Percentiles rank a stretch among this genome's conserved stretches.
Conservation (phyloP, 1,140 invertebrate genomes). For the Mercenaria mercenaria region DNA sequence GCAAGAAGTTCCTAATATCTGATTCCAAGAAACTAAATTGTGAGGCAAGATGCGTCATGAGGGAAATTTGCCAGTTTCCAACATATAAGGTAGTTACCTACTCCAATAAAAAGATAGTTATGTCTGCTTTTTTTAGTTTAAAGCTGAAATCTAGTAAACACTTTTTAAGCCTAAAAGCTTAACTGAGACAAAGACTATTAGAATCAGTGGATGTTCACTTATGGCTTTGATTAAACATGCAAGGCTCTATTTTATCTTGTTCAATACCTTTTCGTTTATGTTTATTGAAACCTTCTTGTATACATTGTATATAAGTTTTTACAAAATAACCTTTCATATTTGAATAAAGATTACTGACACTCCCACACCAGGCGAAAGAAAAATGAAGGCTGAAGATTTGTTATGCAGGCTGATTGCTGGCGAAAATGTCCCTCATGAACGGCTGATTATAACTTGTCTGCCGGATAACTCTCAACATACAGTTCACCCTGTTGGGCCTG, state of each 20-base stretch:
- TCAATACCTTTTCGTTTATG: no score
- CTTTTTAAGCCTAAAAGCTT: no score
- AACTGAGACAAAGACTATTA: no score
- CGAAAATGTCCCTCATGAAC: neutral
- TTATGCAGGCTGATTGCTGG: neutral
- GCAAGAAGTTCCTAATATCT: neutral
- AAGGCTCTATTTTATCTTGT: no score
- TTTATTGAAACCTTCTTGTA: no score
- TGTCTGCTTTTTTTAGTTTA: no score
- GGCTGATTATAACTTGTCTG: neutral
- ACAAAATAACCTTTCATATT: no score
- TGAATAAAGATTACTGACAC: neutral
- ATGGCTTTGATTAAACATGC: no score
- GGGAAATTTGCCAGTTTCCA: neutral
- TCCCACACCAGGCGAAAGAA: neutral
- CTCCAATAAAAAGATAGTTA: no score
- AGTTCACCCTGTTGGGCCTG: neutral
- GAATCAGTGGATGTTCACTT: no score
- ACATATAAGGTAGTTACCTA: neutral
- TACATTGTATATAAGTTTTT: no score
- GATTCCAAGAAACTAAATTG: neutral
- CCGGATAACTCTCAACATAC: neutral
- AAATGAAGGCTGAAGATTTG: neutral
- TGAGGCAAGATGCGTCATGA: neutral
- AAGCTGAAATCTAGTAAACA: no score